Evolutionary conservation across 2,113 vertebrate genomes (phyloP), one percentile per base, ranked within the genome.

Genomic region (Lagopus muta): DNA sequence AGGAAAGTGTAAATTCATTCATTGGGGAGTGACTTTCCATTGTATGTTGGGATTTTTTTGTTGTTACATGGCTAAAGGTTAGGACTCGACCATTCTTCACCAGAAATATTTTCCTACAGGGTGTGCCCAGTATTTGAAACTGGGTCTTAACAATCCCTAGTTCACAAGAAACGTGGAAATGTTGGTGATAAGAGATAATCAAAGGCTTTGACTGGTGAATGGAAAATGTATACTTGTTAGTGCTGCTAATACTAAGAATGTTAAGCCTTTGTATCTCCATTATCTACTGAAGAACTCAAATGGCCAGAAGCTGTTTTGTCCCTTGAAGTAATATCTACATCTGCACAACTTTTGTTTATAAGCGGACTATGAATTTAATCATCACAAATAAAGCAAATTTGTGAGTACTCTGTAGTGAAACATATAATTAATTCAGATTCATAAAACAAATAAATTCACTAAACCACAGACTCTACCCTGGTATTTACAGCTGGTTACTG

Each of bases 401-500:
- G 36, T 67, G 65, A 77, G 8, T 86, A 75, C 25, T 82, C 57
- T 52, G 12, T 45, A 85, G n/a, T 64, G 50, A 85, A 71, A 28
- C 30, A 32, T 34, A n/a, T 12, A 65, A 42, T 54, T 82, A 60
- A 42, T 25, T 72, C 11, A 77, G 30, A 61, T 55, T 73, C 13
- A 5, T 61, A 66, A 36, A 60, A 72, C 0, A 1, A 32, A 52
- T 21, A 64, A 22, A 45, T 74, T 22, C 34, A 2, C 69, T 57
- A 40, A 70, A 62, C 20, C 88, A 48, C 0, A 0, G 30, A 58
- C 38, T 70, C 38, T 80, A 10, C n/a, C 25, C 15, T 0, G 0
- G 36, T 30, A 47, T 82, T 67, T 73, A 73, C 47, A 87, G 54
- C 25, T 43, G 21, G 20, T 60, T 67, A 60, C 9, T 86, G 38